Base-by-base conservation (phyloP, 2,113 vertebrate species). In the Axis porcinus region DNA sequence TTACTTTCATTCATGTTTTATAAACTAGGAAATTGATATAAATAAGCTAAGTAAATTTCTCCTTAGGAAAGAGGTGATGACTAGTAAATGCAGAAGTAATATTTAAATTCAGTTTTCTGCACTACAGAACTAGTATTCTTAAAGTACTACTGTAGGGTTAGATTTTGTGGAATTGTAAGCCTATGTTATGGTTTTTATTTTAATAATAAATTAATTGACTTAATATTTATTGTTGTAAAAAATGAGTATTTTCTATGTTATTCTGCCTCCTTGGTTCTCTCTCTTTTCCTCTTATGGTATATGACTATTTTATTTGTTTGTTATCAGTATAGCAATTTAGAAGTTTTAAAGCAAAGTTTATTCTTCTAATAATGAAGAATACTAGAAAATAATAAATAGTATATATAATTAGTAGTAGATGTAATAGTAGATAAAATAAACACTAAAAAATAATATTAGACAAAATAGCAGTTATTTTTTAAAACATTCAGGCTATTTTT, bases 191-290 rank as follows among this genome's bases (percentile, higher is more conserved):
- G 21, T 89, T 27, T 40, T 90, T 89, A 82, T 89, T 92, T 95
- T 97, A 62, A 62, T 94, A 89, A 60, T 89, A 88, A 16, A 15
- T 85, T 88, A 78, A 81, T 60, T 88, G 50, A 95, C 70, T 88
- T 62, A 92, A 79, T 94, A 81, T 64, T 43, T 67, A 60, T n/a
- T 97, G 3, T 91, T 85, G 1, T 76, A 23, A 91, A 98, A 86
- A 78, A 36, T 43, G 70, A 55, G 55, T 40, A 58, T 92, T 86
- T 58, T 52, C 55, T 94, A 30, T 62, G 9, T 58, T 89, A 94
- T 83, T 60, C 85, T 86, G 9, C 5, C 36, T 67, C 2, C 6
- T 58, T 93, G 36, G 19, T 74, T 45, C 36, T 36, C 4, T 87
- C 4, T 47, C 7, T 89, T 5, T 74, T 70, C 88, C 27, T 85